Conservation (phyloP, 2,888 invertebrate species). For the Pseudanteris insignis region DNA sequence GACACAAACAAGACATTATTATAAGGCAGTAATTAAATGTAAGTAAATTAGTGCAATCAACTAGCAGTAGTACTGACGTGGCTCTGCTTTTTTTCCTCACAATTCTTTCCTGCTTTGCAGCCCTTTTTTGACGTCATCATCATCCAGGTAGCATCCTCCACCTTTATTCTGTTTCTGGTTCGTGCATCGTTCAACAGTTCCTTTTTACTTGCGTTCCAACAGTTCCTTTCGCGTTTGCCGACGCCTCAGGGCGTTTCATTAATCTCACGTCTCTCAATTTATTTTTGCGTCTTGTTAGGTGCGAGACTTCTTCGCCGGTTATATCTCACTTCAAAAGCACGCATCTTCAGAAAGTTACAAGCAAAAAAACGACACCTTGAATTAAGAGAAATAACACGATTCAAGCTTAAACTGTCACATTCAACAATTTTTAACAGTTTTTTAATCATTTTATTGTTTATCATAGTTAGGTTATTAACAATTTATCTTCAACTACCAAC, state of each 20-base stretch:
- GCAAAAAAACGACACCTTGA: constrained; percentile 17
- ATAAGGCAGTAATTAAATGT: constrained; percentile 60
- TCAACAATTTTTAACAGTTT: constrained; percentile 1
- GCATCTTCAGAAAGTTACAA: constrained; percentile 28
- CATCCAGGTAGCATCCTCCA: constrained; percentile 27
- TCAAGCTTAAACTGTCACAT: constrained; percentile 4
- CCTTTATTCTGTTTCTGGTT: constrained; percentile 47
- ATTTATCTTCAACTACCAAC: too few relatives aligned
- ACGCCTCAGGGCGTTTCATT: constrained; percentile 63
- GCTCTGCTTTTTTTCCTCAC: constrained; percentile 41
- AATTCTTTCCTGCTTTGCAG: constrained; percentile 27
- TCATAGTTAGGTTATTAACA: too few relatives aligned
- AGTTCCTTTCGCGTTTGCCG: constrained; percentile 56
- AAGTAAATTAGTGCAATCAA: constrained; percentile 63
- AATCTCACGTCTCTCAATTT: constrained; percentile 65
- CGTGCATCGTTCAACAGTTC: constrained; percentile 49
- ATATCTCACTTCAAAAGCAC: constrained; percentile 52
- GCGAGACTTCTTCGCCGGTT: constrained; percentile 52
- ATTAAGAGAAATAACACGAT: constrained; percentile 22
- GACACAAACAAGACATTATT: constrained; percentile 47
- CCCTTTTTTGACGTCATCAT: constrained; percentile 37
- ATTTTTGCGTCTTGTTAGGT: constrained; percentile 64
- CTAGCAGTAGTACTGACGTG: too few relatives aligned
- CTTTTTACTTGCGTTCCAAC: constrained; percentile 46
- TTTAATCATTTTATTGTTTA: too few relatives aligned